Evolutionary conservation across 2,797 vertebrate species (phyloP), one percentile per base, ranked within the genome.

Genomic region (Chromobotia macracanthus): DNA sequence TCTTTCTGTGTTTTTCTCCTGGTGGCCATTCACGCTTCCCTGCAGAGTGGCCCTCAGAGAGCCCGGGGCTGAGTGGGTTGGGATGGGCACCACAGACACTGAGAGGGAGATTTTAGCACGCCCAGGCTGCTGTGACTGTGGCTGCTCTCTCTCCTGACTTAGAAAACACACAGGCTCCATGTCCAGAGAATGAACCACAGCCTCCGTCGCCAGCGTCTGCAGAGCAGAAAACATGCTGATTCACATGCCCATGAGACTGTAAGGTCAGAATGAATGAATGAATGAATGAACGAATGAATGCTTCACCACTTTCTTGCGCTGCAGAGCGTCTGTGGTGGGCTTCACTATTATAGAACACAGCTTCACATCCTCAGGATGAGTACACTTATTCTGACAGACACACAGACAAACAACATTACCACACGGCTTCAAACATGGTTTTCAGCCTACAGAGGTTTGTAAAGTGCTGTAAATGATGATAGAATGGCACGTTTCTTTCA

Each of bases 341-440:
- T 90, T 89, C 28, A 93, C 82, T 69, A 93, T 92, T 80, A 93
- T 79, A 7, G 91, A 91, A 58, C 92, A 93, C 80, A 94, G 68
- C 85, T 94, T 93, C 67, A 94, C 92, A 56, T 94, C 93, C 72
- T 94, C 93, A 28, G 93, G 93, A 65, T 94, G 92, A 60, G 93
- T 93, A 11, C 93, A 93, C 76, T 92, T 93, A 83, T 90, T 93
- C 93, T 93, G 85, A 81, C 81, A 86, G 21, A 61, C 23, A 79
- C 25, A 64, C 4, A 51, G 8, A 46, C 44, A 69, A 11, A 35
- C 35, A 55, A 38, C 35, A 38, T 38, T 38, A 38, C 6, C 4
- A 5, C 11, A 13, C 80, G 75, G 4, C 6, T 5, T 38, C 35
- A 38, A 5, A 38, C 35, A 38, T 38, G 0, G 5, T 38, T 38